Conservation (phyloP, 1,140 invertebrate genomes). For the Euschistus heros region DNA sequence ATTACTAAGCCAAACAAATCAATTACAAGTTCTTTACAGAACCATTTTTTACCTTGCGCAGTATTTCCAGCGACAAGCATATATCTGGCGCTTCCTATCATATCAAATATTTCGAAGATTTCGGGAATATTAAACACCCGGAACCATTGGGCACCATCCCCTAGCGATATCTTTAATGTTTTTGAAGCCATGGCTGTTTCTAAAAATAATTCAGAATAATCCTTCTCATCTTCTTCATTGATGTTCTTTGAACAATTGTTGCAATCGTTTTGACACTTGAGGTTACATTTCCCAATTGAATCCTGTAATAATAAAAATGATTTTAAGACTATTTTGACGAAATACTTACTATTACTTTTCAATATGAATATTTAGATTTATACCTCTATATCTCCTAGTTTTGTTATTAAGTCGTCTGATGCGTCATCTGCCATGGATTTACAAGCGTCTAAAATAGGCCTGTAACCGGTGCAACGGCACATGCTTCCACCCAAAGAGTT, state of each 20-base stretch:
- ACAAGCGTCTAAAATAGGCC: constrained; percentile 73
- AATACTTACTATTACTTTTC: too few species aligned
- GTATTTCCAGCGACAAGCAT: constrained; percentile 55
- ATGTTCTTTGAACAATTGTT: neutral
- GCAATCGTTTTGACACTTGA: neutral
- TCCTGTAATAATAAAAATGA: neutral
- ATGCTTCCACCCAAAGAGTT: constrained; percentile 71
- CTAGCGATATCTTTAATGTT: neutral
- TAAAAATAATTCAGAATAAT: neutral
- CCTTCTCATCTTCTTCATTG: neutral
- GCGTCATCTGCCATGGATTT: constrained; percentile 39
- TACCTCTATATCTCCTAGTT: constrained; percentile 34
- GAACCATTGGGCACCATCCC: constrained; percentile 17
- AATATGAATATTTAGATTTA: too few species aligned
- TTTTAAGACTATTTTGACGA: too few species aligned
- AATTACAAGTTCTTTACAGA: too few species aligned
- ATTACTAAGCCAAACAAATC: too few species aligned
- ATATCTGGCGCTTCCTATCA: constrained; percentile 39
- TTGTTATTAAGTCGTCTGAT: constrained; percentile 29
- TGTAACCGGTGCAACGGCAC: constrained; percentile 78
- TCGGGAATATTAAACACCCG: constrained; percentile 18
- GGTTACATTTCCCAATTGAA: neutral
- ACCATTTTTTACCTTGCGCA: constrained; percentile 50
- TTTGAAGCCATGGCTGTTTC: constrained; percentile 13
- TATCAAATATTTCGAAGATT: constrained; percentile 42